Conservation (phyloP, 2,888 invertebrate genomes). For the Clostera curtula region DNA sequence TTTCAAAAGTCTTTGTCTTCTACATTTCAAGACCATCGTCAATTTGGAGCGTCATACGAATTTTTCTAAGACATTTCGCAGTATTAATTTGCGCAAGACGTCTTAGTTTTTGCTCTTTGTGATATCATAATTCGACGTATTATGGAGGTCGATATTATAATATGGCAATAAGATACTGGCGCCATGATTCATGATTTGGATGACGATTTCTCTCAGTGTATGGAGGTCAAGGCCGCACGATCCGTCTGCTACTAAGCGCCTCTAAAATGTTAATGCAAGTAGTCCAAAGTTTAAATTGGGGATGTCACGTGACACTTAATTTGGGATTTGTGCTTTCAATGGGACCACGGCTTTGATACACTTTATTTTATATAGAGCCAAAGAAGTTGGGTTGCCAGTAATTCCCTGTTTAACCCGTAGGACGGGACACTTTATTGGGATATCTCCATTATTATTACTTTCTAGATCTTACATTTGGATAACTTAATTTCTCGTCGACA, state of each 20-base stretch:
- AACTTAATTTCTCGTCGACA: slow-evolving; percentile 14
- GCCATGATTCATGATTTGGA: slow-evolving; percentile 36
- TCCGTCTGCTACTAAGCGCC: slow-evolving; percentile 26
- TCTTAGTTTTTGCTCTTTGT: slow-evolving; percentile 6
- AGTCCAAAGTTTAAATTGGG: slow-evolving; percentile 17
- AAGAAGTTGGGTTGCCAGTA: no score
- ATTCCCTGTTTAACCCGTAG: no score
- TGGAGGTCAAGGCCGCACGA: slow-evolving; percentile 59
- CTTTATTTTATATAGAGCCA: no score
- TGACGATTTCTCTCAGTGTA: slow-evolving; percentile 58
- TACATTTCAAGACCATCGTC: no score
- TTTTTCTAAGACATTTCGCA: slow-evolving; percentile 3
- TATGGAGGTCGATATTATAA: slow-evolving; percentile 13
- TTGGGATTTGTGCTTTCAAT: slow-evolving; percentile 2
- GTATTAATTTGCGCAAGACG: slow-evolving; percentile 12
- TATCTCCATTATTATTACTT: slow-evolving; percentile 12
- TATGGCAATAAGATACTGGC: slow-evolving; percentile 13
- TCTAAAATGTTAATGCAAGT: slow-evolving; percentile 25
- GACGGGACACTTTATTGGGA: no score
- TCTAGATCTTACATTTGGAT: slow-evolving; percentile 18
- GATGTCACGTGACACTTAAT: slow-evolving; percentile 7
- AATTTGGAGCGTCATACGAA: no score
- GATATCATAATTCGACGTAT: slow-evolving; percentile 16
- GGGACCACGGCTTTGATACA: not conserved
- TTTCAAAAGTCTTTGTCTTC: no score